Evolutionary conservation across 1,140 invertebrate genomes (phyloP).

Genomic region (Drosophila orosa): DNA sequence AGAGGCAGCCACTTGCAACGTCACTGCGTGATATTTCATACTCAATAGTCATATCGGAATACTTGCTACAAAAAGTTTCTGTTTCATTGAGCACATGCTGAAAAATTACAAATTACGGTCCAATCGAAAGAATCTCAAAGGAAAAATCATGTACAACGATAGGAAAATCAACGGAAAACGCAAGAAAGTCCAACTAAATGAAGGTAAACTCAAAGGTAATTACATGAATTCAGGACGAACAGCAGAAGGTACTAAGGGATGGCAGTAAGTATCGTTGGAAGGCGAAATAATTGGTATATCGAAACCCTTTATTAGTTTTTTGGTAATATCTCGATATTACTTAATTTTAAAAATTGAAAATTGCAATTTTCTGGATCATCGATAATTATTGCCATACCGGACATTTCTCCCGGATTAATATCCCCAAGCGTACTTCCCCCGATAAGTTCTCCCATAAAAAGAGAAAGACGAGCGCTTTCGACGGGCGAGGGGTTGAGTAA

Average conservation of each 20-base stretch:
- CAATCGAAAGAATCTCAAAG: slow-evolving; percentile 28
- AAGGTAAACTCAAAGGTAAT: slow-evolving; percentile 15
- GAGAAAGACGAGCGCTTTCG: slow-evolving; percentile 17
- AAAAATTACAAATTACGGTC: slow-evolving; percentile 78
- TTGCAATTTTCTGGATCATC: not conserved
- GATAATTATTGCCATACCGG: not conserved
- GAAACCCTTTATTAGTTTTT: too few species aligned
- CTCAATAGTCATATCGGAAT: slow-evolving; percentile 54
- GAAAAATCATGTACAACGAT: slow-evolving; percentile 27
- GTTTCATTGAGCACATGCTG: slow-evolving; percentile 79
- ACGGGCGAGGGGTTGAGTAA: slow-evolving; percentile 1
- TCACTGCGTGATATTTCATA: slow-evolving; percentile 50
- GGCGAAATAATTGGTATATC: not conserved
- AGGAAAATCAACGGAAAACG: slow-evolving; percentile 16
- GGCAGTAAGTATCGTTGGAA: slow-evolving; percentile 3
- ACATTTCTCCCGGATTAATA: not conserved
- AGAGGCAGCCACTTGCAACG: slow-evolving; percentile 76
- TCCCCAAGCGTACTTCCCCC: slow-evolving; percentile 46
- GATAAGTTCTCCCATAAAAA: slow-evolving; percentile 15
- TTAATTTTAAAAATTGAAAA: not conserved
- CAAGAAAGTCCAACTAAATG: slow-evolving; percentile 36
- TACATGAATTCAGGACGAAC: slow-evolving; percentile 32
- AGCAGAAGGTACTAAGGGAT: slow-evolving; percentile 10
- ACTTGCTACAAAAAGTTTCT: slow-evolving; percentile 73
- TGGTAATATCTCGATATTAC: too few species aligned